These are phyloP conservation scores for Lichenostomus cassidix DNA, from an alignment of 2,113 vertebrate genomes.

Conservation along the genomic window DNA sequence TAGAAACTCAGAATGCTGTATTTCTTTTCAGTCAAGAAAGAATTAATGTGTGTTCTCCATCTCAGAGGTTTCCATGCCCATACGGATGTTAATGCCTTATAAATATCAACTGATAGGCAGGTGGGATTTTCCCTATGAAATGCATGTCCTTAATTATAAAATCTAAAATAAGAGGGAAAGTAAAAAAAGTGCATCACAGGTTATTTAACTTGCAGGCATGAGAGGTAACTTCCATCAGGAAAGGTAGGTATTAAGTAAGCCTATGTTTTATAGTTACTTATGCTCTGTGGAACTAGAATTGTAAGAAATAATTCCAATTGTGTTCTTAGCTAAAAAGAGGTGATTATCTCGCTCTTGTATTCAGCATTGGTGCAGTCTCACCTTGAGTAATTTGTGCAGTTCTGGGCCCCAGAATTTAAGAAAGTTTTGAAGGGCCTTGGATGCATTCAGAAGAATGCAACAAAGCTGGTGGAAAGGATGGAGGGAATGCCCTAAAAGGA, in stretches of 20 bases:
- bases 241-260: background rate
- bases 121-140: background rate
- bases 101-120: background rate
- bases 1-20: background rate
- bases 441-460: background rate
- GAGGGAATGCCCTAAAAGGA: background rate
- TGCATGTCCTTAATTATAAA: background rate
- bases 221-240: background rate
- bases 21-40: background rate
- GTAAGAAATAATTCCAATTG: background rate
- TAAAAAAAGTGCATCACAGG: accelerated
- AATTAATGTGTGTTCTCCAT: background rate
- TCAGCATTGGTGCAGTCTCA: background rate
- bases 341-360: no score
- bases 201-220: background rate
- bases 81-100: background rate
- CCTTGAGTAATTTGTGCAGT: background rate
- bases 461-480: background rate
- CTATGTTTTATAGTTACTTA: background rate
- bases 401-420: background rate
- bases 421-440: background rate
- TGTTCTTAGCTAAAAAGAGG: background rate
- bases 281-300: background rate
- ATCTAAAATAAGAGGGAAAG: background rate
- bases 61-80: background rate